Conservation (phyloP, 2,888 invertebrate species). For the Tribolium freemani region DNA sequence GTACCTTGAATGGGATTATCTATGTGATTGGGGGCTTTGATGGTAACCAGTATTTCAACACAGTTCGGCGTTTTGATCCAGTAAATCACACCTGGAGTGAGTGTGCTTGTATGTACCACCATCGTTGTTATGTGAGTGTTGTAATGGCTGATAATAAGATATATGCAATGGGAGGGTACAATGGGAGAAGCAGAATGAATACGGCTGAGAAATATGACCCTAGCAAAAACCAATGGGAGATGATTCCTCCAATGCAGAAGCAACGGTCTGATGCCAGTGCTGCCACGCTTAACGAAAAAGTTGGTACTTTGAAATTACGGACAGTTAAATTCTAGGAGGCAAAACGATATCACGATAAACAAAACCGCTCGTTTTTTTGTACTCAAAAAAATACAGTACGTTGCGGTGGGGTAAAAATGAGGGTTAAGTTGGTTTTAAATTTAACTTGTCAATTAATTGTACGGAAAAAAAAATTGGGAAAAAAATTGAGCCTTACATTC, state of each 20-base stretch:
- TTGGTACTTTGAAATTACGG: constrained; percentile 50
- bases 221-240: constrained; percentile 83
- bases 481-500: too few species aligned
- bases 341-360: too few species aligned
- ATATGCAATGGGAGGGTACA: constrained; percentile 88
- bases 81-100: constrained; percentile 81
- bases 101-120: constrained; percentile 85
- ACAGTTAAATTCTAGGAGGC: too few species aligned
- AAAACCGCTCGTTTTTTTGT: too few species aligned
- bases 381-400: too few species aligned
- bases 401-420: too few species aligned
- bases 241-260: constrained; percentile 81
- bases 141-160: constrained; percentile 79
- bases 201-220: constrained; percentile 86
- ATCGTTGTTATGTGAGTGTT: constrained; percentile 82
- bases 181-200: constrained; percentile 81
- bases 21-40: constrained; percentile 89
- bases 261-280: constrained; percentile 86
- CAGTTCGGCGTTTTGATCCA: constrained; percentile 86
- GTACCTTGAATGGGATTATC: constrained; percentile 78
- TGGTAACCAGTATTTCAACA: constrained; percentile 82
- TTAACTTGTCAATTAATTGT: too few species aligned
- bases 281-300: constrained; percentile 77
- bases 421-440: too few species aligned
- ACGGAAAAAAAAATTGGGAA: too few species aligned